These are phyloP conservation scores for Sciurus vulgaris DNA, from an alignment of 2,797 vertebrate genomes.

Conservation along the genomic window DNA sequence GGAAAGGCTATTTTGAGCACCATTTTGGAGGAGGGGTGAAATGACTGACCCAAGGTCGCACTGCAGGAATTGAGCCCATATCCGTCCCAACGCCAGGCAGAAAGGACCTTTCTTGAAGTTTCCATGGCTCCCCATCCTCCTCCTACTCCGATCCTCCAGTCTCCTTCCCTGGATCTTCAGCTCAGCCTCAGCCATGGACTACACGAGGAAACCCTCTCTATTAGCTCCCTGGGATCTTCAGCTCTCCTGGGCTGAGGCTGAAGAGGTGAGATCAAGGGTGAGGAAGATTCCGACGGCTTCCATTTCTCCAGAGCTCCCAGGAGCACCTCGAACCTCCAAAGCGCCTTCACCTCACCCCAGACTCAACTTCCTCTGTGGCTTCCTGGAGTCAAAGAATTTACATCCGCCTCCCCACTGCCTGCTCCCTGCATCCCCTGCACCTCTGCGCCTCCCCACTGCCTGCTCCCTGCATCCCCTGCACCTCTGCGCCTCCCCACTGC, in stretches of 20 bases:
- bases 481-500: neutral
- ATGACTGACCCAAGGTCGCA: neutral
- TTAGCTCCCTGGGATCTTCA: neutral
- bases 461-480: neutral
- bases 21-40: neutral
- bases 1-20: neutral
- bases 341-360: neutral
- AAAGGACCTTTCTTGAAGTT: neutral
- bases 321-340: neutral
- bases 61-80: neutral
- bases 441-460: neutral
- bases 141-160: neutral
- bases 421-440: neutral
- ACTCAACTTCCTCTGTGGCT: neutral
- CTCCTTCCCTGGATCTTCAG: no score
- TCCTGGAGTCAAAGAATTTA: neutral
- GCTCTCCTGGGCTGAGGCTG: neutral
- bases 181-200: fast-evolving
- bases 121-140: neutral
- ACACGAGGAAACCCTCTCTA: neutral
- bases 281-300: neutral
- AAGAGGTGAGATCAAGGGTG: neutral
- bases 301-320: neutral
- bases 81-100: neutral
- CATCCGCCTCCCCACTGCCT: neutral